Evolutionary conservation across 1,140 invertebrate genomes (phyloP).

Genomic region (Scylla paramamosain): DNA sequence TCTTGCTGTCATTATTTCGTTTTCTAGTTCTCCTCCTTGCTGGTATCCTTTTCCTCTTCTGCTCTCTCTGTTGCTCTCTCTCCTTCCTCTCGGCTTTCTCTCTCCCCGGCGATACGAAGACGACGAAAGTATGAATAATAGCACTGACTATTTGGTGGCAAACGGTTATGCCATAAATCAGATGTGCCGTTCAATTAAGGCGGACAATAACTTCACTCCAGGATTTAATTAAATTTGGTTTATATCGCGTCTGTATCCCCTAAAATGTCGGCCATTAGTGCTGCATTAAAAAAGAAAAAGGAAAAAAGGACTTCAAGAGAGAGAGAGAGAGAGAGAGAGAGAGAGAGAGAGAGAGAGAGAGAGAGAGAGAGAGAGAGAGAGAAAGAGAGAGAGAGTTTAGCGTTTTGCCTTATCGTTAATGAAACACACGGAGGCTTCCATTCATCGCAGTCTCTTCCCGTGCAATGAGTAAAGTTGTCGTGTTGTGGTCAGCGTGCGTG

Average conservation of each 20-base stretch:
- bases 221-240: conserved; percentile 73
- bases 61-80: not conserved
- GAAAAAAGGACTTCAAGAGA: not conserved
- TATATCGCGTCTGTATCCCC: conserved; percentile 44
- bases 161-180: conserved; percentile 64
- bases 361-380: conserved; percentile 30
- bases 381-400: conserved; percentile 6
- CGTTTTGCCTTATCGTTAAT: not conserved
- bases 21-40: not conserved
- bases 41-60: not conserved
- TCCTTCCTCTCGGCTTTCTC: not conserved
- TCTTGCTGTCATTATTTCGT: not conserved
- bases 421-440: not conserved
- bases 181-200: conserved; percentile 69
- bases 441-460: no score
- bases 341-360: conserved; percentile 33
- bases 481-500: conserved; percentile 9
- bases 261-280: conserved; percentile 47
- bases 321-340: conserved; percentile 34
- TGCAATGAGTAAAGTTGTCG: conserved; percentile 37
- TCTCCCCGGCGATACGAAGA: conserved; percentile 4
- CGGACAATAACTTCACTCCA: conserved; percentile 61
- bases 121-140: conserved; percentile 60
- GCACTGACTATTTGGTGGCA: not conserved
- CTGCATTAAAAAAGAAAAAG: conserved; percentile 39